phyloP scores from a whole-genome alignment of 1,140 invertebrate species.

The Neodiprion lecontei region DNA sequence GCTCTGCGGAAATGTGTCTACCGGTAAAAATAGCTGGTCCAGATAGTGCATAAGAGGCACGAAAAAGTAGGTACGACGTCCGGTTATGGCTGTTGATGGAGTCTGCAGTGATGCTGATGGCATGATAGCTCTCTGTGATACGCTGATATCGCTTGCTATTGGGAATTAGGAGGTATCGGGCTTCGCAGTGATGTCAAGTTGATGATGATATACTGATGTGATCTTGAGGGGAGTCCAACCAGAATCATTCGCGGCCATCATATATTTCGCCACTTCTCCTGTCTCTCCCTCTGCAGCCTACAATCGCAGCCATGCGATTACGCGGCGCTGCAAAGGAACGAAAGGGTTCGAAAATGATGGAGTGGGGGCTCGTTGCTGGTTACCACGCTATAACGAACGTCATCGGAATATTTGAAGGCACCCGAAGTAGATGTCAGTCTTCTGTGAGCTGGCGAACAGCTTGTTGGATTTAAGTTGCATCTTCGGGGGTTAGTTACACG shows the following conservation, averaged over 20 bases:
- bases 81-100: not conserved
- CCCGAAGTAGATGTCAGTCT: not conserved
- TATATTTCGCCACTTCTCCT: not conserved
- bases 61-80: not conserved
- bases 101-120: not conserved
- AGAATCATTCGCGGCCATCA: conserved; percentile 4
- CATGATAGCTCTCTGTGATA: not conserved
- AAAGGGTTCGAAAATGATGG: conserved; percentile 2
- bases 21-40: not conserved
- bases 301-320: not conserved
- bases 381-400: not conserved
- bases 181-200: conserved; percentile 50
- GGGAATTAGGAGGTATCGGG: conserved; percentile 31
- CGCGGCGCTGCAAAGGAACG: not conserved
- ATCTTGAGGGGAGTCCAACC: conserved; percentile 40
- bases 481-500: no score
- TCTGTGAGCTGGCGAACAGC: conserved; percentile 4
- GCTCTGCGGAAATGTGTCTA: conserved; percentile 11
- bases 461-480: not conserved
- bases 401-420: conserved; percentile 5
- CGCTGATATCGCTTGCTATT: conserved; percentile 23
- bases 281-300: not conserved
- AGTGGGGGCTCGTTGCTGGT: not conserved
- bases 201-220: conserved; percentile 57
- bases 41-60: not conserved